These are phyloP conservation scores for Dynastes grantii DNA, from an alignment of 2,888 invertebrate species.

Conservation along the genomic window DNA sequence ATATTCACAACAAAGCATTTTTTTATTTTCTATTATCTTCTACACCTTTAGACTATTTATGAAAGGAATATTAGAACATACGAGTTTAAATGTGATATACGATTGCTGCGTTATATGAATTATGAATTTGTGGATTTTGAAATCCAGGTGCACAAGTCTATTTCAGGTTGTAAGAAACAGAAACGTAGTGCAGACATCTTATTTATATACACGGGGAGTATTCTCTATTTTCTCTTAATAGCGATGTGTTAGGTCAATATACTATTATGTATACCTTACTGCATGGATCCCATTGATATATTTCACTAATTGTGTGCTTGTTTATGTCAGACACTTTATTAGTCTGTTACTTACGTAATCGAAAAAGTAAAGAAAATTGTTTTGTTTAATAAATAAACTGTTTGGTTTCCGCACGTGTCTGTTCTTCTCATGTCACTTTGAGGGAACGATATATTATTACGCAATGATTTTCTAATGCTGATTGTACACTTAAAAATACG, in stretches of 20 bases:
- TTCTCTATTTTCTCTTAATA: conserved; percentile 40
- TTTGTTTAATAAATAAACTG: conserved; percentile 9
- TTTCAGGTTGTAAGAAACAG: conserved; percentile 39
- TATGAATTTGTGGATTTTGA: conserved; percentile 41
- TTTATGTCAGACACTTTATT: conserved; percentile 22
- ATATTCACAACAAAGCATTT: too few species aligned
- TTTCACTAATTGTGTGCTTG: conserved; percentile 31
- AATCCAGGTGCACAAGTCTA: conserved; percentile 41
- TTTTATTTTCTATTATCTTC: too few species aligned
- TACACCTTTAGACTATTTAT: neutral
- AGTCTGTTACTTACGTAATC: conserved; percentile 11
- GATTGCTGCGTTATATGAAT: conserved; percentile 1
- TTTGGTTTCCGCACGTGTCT: neutral
- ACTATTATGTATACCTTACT: conserved; percentile 40
- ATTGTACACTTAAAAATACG: too few species aligned
- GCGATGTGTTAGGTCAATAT: conserved; percentile 44
- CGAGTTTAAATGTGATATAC: neutral
- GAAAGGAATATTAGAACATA: neutral
- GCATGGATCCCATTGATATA: conserved; percentile 11
- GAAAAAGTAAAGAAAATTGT: neutral
- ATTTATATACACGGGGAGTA: conserved; percentile 36
- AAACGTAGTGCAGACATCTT: conserved; percentile 39
- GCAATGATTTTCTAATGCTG: neutral
- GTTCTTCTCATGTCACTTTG: neutral
- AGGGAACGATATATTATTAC: neutral